Conservation (phyloP, 2,113 vertebrate species). For the Albula glossodonta region DNA sequence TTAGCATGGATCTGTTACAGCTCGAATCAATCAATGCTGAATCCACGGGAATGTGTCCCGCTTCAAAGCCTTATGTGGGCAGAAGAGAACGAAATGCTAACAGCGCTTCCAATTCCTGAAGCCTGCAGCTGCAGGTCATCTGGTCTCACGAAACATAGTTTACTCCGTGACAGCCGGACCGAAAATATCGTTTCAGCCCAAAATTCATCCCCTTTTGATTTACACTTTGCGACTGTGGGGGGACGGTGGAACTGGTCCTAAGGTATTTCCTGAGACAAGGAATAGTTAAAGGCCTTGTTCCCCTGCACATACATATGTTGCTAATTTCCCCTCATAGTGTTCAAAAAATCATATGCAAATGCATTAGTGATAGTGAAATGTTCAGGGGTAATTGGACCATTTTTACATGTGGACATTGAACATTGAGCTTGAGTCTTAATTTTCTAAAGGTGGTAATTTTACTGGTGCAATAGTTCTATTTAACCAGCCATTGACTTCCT, state of each 20-base stretch:
- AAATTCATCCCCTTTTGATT: neutral
- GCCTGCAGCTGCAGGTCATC: neutral
- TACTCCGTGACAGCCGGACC: neutral
- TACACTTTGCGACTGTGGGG: neutral
- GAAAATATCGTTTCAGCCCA: neutral
- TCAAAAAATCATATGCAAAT: neutral
- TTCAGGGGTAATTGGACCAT: neutral
- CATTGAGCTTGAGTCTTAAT: neutral
- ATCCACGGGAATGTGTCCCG: neutral
- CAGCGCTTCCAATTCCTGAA: neutral
- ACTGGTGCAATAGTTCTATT: neutral
- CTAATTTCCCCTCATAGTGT: neutral
- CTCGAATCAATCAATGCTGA: conserved; percentile 18
- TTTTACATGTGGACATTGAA: neutral
- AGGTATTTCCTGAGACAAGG: conserved; percentile 7
- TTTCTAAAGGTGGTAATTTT: neutral
- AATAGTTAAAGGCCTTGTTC: neutral
- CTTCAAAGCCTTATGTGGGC: conserved; percentile 19
- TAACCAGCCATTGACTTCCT: neutral
- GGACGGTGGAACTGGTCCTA: neutral
- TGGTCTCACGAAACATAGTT: neutral
- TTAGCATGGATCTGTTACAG: conserved; percentile 21
- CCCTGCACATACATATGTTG: neutral
- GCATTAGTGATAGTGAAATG: neutral
- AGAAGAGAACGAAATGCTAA: neutral